A percentile compares a stretch with the other conserved stretches of the same genome.
phyloP scores from a whole-genome alignment of 2,888 invertebrate genomes.

The Plemyria rubiginata region DNA sequence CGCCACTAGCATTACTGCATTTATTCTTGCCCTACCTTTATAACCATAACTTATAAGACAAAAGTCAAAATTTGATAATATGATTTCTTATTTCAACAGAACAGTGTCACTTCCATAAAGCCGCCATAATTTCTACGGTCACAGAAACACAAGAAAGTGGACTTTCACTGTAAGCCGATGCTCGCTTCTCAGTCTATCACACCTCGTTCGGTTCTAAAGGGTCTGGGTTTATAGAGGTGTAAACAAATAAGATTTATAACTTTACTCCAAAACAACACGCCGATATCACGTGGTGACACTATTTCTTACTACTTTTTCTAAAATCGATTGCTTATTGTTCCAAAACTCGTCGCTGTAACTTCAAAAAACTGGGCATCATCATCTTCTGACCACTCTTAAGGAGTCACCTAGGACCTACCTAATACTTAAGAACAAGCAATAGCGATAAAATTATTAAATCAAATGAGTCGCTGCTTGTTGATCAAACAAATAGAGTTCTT shows the following conservation, averaged over 20 bases:
- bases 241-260: conserved; percentile 50
- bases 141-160: conserved; percentile 76
- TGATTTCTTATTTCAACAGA: neutral
- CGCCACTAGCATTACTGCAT: no score
- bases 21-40: neutral
- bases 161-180: conserved; percentile 82
- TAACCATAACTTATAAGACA: neutral
- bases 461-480: no score
- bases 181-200: conserved; percentile 77
- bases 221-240: conserved; percentile 58
- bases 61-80: neutral
- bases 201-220: conserved; percentile 65
- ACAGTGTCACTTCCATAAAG: conserved; percentile 58
- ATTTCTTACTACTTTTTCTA: neutral
- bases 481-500: no score
- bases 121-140: conserved; percentile 52
- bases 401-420: no score
- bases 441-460: no score
- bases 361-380: no score
- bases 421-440: no score
- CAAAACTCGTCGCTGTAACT: no score
- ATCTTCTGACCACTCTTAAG: no score
- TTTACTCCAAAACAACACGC: conserved; percentile 31
- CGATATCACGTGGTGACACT: no score
- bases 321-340: neutral